A percentile compares a stretch with the other conserved stretches of the same genome.
phyloP scores from a whole-genome alignment of 2,888 invertebrate species.

The Osedax fenrisi region DNA sequence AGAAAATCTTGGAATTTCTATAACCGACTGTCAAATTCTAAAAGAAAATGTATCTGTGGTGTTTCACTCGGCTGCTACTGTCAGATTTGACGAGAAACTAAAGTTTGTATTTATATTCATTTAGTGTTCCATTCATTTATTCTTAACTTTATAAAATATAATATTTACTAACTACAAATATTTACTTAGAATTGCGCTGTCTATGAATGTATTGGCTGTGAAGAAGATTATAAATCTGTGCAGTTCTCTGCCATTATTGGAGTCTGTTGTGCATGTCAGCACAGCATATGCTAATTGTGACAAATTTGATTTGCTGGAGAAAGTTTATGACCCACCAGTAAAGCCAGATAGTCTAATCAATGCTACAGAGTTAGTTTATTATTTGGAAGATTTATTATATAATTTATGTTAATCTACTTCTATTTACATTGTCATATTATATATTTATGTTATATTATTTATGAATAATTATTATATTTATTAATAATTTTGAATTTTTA shows the following conservation, averaged over 20 bases:
- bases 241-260: not conserved
- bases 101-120: conserved; percentile 54
- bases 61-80: conserved; percentile 83
- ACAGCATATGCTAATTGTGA: conserved; percentile 73
- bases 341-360: conserved; percentile 49
- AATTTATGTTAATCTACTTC: not conserved
- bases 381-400: not conserved
- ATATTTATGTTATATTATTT: no score
- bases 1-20: conserved; percentile 49
- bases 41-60: conserved; percentile 66
- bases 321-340: conserved; percentile 56
- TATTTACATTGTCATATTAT: not conserved
- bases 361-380: conserved; percentile 36
- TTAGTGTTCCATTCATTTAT: no score
- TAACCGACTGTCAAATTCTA: conserved; percentile 56
- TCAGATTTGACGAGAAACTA: conserved; percentile 70
- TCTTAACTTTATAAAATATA: no score
- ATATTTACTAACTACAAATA: no score
- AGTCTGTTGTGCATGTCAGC: conserved; percentile 66
- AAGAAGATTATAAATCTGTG: not conserved
- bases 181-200: not conserved
- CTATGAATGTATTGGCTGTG: not conserved
- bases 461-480: no score
- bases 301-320: conserved; percentile 58
- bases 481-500: no score